phyloP scores from a whole-genome alignment of 2,888 invertebrate genomes.

The Idaea straminata region DNA sequence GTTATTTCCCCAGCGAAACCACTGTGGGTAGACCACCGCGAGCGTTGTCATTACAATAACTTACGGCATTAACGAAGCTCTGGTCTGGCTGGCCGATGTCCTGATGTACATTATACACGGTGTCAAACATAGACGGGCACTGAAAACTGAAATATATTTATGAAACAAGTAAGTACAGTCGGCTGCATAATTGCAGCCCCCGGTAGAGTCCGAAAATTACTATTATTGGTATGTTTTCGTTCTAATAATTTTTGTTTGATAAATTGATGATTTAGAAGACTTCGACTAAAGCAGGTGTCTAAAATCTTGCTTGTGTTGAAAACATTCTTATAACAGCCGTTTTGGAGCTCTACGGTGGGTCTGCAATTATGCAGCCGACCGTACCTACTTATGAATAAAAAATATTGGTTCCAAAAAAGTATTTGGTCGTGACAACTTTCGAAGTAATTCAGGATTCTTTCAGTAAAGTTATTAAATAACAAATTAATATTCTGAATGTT shows the following conservation, averaged over 20 bases:
- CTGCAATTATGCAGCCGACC: too few species aligned
- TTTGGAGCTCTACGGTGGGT: too few species aligned
- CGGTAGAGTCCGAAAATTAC: too few species aligned
- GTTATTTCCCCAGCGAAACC: conserved; percentile 53
- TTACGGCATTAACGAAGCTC: conserved; percentile 24
- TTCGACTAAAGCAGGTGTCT: too few species aligned
- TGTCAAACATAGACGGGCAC: conserved; percentile 31
- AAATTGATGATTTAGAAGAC: too few species aligned
- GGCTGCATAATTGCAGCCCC: too few species aligned
- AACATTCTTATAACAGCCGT: too few species aligned
- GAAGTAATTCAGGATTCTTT: background rate
- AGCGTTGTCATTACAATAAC: conserved; percentile 25
- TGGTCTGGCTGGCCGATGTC: conserved; percentile 37
- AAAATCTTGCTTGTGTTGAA: too few species aligned
- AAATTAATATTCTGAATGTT: background rate
- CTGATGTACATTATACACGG: conserved; percentile 40
- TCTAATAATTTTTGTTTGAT: too few species aligned
- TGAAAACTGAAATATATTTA: conserved; percentile 11
- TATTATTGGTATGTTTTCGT: too few species aligned
- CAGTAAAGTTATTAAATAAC: background rate
- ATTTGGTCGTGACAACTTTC: background rate
- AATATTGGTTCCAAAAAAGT: background rate
- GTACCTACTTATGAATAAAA: conserved; percentile 4
- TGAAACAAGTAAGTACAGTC: background rate
- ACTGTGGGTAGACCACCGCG: conserved; percentile 38